Evolutionary conservation across 2,888 invertebrate genomes (phyloP).

Genomic region (Caprella mutica): DNA sequence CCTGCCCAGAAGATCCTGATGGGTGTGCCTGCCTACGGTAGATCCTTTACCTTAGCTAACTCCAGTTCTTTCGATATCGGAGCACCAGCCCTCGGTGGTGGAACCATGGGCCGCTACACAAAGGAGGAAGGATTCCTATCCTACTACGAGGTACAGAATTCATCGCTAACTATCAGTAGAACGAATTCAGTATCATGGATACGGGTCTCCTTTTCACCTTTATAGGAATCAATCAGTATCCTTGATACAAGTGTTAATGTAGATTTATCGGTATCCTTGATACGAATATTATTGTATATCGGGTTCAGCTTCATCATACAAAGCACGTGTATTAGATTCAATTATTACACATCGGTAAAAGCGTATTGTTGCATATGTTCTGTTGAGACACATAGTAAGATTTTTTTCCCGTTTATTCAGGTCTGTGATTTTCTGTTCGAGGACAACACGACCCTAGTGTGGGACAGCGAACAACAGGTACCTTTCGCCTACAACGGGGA

Average conservation of each 20-base stretch:
- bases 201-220: too few species aligned
- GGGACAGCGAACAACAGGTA: constrained; percentile 92
- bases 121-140: constrained; percentile 88
- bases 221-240: too few species aligned
- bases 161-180: too few species aligned
- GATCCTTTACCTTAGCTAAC: constrained; percentile 78
- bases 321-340: too few species aligned
- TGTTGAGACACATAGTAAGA: not conserved
- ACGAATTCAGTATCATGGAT: too few species aligned
- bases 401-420: constrained; percentile 39
- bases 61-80: constrained; percentile 82
- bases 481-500: constrained; percentile 83
- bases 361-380: too few species aligned
- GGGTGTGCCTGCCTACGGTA: constrained; percentile 87
- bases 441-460: constrained; percentile 81
- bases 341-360: too few species aligned
- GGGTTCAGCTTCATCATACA: too few species aligned
- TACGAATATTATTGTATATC: too few species aligned
- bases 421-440: constrained; percentile 80
- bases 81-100: constrained; percentile 78
- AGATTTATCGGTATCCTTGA: too few species aligned
- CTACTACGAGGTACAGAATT: constrained; percentile 69
- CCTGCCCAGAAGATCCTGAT: constrained; percentile 88
- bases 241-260: too few species aligned
- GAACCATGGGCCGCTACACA: constrained; percentile 72